Evolutionary conservation across 2,888 invertebrate species (phyloP).

Genomic region (Drosophila phalerata): DNA sequence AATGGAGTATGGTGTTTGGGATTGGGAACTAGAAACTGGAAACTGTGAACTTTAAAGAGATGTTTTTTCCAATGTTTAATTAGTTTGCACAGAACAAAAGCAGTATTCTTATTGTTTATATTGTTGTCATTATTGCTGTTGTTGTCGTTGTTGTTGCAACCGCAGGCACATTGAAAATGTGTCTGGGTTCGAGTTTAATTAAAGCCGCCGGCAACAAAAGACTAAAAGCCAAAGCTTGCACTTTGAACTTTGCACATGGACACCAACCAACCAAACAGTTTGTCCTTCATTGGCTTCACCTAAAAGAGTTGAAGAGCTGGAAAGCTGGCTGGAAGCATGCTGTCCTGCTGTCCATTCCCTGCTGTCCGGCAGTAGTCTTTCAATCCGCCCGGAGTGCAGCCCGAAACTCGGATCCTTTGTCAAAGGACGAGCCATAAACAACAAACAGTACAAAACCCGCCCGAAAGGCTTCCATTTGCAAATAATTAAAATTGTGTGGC

Average conservation of each 20-base stretch:
- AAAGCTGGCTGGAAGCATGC: not conserved
- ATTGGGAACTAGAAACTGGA: not conserved
- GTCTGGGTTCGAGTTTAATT: slow-evolving; percentile 66
- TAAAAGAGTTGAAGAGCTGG: slow-evolving; percentile 2
- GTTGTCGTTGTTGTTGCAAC: slow-evolving; percentile 30
- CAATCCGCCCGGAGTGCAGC: slow-evolving; percentile 26
- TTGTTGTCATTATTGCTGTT: slow-evolving; percentile 18
- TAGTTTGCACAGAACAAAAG: slow-evolving; percentile 68
- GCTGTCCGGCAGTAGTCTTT: slow-evolving; percentile 3
- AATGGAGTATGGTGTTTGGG: not conserved
- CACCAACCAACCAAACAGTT: slow-evolving; percentile 37
- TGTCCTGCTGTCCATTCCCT: not conserved
- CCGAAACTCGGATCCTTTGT: slow-evolving; percentile 44
- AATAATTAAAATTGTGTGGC: slow-evolving; percentile 75
- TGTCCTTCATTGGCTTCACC: slow-evolving; percentile 45
- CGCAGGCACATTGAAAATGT: slow-evolving; percentile 54
- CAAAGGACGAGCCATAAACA: slow-evolving; percentile 52
- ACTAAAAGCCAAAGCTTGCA: slow-evolving; percentile 45
- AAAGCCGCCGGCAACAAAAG: slow-evolving; percentile 63
- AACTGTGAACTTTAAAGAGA: not conserved
- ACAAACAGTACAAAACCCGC: slow-evolving; percentile 33
- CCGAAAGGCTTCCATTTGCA: slow-evolving; percentile 56
- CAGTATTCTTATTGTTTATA: slow-evolving; percentile 19
- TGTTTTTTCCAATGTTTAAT: slow-evolving; percentile 69
- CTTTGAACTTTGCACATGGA: slow-evolving; percentile 56